Base-by-base conservation (phyloP, 2,113 vertebrate genomes). In the Oriolus oriolus region DNA sequence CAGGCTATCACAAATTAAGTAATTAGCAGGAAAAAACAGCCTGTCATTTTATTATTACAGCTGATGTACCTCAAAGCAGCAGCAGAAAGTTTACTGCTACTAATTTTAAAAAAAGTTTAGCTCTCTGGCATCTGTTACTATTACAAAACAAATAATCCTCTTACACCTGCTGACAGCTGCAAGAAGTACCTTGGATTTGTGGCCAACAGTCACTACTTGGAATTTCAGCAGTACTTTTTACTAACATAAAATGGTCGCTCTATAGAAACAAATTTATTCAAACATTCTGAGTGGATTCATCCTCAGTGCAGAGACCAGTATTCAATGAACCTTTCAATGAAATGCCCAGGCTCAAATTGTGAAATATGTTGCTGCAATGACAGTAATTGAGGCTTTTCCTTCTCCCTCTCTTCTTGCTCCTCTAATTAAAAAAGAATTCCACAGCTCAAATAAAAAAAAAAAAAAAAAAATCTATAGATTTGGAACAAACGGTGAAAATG, bases 141-240 rank as follows among this genome's bases (percentile, higher is more conserved):
- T 81, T 92, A 93, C 30, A 90, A 89, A 96, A 91, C 87, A 89
- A 93, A 61, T 79, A 96, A 89, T 84, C 83, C 83, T 90, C 86
- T 95, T 90, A 92, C 10, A 79, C 66, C 79, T 69, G 61, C 74
- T 90, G 61, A 78, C 54, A 89, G 7, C 53, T 71, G 44, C 53
- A 89, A 64, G 68, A 59, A 96, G 45, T 28, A 91, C 65, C 74
- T 50, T 84, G 77, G 60, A 87, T 82, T 63, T 82, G 47, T 54
- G 53, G 61, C 53, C 31, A 52, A 81, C 45, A 84, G 52, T 60
- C 66, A 70, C 47, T 44, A 52, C 37, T 21, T 42, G 13, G 56
- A 69, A 77, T 63, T 94, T 68, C 69, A 59, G 33, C 1, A 84
- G 52, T 44, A 75, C n/a, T 69, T 66, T 53, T 49, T 44, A 82